phyloP scores from a whole-genome alignment of 2,888 invertebrate species.

The Flexamia atlantica region DNA sequence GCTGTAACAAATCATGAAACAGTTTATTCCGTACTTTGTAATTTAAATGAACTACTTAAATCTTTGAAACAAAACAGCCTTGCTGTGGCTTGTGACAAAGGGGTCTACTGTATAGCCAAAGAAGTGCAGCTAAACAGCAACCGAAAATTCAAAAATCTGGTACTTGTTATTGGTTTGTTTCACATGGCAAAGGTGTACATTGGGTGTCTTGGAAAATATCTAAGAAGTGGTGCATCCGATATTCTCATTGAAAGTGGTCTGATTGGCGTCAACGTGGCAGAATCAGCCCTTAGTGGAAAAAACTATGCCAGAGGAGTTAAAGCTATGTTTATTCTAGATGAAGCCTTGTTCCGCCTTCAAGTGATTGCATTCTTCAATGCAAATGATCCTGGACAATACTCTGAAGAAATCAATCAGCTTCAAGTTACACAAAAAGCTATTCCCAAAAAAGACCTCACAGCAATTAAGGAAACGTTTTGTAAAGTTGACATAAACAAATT shows the following conservation, averaged over 20 bases:
- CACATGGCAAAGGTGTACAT: neutral
- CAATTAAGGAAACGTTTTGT: neutral
- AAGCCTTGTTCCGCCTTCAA: constrained; percentile 8
- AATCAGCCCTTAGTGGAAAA: neutral
- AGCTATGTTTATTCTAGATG: neutral
- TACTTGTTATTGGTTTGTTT: neutral
- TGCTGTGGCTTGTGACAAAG: neutral
- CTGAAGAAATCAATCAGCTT: neutral
- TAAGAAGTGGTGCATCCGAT: constrained; percentile 1
- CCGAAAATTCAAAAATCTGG: neutral
- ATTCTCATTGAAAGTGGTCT: neutral
- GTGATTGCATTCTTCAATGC: neutral
- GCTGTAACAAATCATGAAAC: neutral
- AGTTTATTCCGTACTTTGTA: neutral
- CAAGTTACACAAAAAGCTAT: too few relatives aligned
- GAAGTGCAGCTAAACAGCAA: neutral
- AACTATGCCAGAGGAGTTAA: constrained; percentile 3
- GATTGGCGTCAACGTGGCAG: neutral
- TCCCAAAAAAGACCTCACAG: too few relatives aligned
- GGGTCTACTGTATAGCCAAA: neutral
- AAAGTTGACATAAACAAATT: neutral
- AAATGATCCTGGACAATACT: neutral
- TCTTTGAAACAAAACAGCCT: neutral
- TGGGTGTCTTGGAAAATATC: neutral
- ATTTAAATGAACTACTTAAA: neutral